Base-by-base conservation (phyloP, 2,888 invertebrate genomes). In the Calameuta idolon region DNA sequence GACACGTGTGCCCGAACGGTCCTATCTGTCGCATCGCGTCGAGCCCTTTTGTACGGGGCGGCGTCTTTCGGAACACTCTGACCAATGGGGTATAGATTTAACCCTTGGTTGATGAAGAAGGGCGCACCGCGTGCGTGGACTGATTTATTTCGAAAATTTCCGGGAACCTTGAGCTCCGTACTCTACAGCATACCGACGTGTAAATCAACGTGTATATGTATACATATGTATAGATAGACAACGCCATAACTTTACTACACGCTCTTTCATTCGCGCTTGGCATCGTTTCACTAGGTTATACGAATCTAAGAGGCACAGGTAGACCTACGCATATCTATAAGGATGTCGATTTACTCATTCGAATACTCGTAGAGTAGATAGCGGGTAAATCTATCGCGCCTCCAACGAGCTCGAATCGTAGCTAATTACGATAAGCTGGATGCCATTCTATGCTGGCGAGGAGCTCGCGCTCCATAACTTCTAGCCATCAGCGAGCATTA, bases 1-100 rank as follows among this genome's bases (percentile, higher is more conserved):
- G 82, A 83, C 86, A 87, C 86, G 84, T 86, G 87, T 86, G 85
- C 83, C 80, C 85, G 83, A 55, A 55, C 9, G 55, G 55, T 23
- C 78, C 84, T 81, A 85, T 85, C 85, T 82, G 81, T 80, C 82
- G 81, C 81, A 83, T 81, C 81, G 81, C 84, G 75, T 75, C 79
- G 78, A 76, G 80, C 78, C 79, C 79, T 76, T 82, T 84, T 83
- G 76, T 83, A 81, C 78, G 80, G 75, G 77, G 74, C 74, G 34
- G 35, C 79, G 77, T 80, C 75, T 80, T 80, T 79, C 81, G 81
- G 68, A 74, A 71, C 79, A 73, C 79, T 80, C 79, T 76, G 80
- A 77, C 83, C 76, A 77, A 77, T 75, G 73, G 75, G 78, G 73
- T 76, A 78, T 85, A 83, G 81, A 84, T 85, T 81, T 80, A 76